phyloP scores from a whole-genome alignment of 64 coral and sea anemone genomes.

The Porites lutea region DNA sequence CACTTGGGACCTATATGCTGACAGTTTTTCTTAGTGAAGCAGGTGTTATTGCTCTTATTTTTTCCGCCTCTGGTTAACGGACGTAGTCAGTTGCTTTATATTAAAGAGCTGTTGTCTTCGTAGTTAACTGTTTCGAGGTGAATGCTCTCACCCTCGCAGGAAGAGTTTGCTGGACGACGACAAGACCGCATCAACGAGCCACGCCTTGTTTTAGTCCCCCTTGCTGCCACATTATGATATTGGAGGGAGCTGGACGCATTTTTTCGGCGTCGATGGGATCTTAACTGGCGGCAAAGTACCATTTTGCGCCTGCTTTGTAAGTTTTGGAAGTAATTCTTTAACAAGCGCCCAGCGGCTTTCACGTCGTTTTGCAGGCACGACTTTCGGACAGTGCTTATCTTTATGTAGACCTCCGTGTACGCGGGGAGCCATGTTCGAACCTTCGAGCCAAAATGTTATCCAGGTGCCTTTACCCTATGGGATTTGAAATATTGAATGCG shows the following conservation, averaged over 20 bases:
- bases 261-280: background rate
- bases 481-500: background rate
- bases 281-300: background rate
- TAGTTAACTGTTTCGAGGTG: too few species aligned
- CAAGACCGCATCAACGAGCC: too few species aligned
- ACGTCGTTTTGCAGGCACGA: background rate
- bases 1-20: too few species aligned
- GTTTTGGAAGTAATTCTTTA: conserved; percentile 64
- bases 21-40: too few species aligned
- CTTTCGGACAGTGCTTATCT: background rate
- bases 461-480: conserved; percentile 68
- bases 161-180: too few species aligned
- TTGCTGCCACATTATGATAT: conserved; percentile 14
- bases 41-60: too few species aligned
- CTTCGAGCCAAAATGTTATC: conserved; percentile 74
- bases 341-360: conserved; percentile 45
- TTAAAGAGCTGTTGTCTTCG: too few species aligned
- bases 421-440: conserved; percentile 5
- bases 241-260: conserved; percentile 14
- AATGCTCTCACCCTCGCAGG: too few species aligned
- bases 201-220: background rate
- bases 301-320: conserved; percentile 13
- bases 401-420: background rate
- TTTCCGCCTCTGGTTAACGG: too few species aligned
- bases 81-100: too few species aligned